Evolutionary conservation across 1,140 invertebrate species (phyloP).

Genomic region (Drosophila prosaltans): DNA sequence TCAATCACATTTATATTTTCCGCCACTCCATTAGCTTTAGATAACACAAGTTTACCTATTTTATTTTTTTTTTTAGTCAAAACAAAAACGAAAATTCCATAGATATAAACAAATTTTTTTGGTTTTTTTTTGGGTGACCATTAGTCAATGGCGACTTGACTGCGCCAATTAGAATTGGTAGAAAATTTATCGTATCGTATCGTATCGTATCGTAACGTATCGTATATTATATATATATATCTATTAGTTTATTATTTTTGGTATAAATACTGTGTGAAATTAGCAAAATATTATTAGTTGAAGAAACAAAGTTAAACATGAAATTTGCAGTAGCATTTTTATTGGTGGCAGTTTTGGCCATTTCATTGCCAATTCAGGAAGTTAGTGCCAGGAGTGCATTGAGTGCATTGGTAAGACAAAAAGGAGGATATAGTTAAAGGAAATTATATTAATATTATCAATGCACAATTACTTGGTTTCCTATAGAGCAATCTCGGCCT

Average conservation of each 20-base stretch:
- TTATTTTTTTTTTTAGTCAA: neutral
- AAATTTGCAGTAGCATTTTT: conserved; percentile 37
- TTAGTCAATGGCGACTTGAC: conserved; percentile 10
- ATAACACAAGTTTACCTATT: conserved; percentile 29
- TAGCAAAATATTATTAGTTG: conserved; percentile 40
- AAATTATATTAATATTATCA: no score
- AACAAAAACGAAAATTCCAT: conserved; percentile 14
- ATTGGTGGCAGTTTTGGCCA: conserved; percentile 30
- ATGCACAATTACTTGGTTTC: neutral
- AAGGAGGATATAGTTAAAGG: neutral
- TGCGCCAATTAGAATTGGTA: neutral
- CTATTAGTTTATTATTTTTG: neutral
- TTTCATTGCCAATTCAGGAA: conserved; percentile 26
- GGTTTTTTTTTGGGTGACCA: neutral
- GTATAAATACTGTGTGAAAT: conserved; percentile 38
- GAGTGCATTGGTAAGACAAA: conserved; percentile 28
- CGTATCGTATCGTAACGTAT: no score
- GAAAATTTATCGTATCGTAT: neutral
- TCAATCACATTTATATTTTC: conserved; percentile 19
- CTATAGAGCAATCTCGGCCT: conserved; percentile 36
- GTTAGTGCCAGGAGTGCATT: conserved; percentile 48
- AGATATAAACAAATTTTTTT: conserved; percentile 17
- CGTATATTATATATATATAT: neutral
- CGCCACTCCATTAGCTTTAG: conserved; percentile 25
- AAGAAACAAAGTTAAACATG: conserved; percentile 39